Base-by-base conservation (phyloP, 1,140 invertebrate species). In the Dinothrombium tinctorium region DNA sequence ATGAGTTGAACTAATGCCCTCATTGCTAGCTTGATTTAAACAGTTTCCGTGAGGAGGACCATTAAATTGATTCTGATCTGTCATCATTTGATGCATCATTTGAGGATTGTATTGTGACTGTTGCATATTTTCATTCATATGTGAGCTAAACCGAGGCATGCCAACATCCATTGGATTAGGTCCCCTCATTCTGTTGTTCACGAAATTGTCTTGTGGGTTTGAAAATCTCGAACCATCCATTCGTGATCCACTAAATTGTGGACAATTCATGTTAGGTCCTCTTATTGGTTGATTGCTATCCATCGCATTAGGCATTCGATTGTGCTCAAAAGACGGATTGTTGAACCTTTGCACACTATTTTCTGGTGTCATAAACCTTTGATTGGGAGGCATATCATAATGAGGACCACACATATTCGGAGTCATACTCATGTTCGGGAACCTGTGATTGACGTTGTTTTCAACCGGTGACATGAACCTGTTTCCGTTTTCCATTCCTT, bases 1-100 rank as follows among this genome's bases (percentile, higher is more conserved):
- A 38, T 48, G 49, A 33, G 43, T 37, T 25, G 41, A 46, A 12
- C 25, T 28, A 35, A 44, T 46, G 29, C 12, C 26, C 36, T 40
- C 28, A 19, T 33, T 33, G 9, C 4, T 38, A 9, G 5, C 4
- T 15, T 38, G 12, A 9, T 15, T 25, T 21, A 26, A 15, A 12
- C 17, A 20, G 11, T 26, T 26, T 22, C 15, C 26, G 23, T 40
- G 33, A 38, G 37, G 37, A 12, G 23, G 23, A 25, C 38, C 38
- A 41, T 35, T 21, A 23, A 28, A 28, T 11, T 14, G 26, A 6
- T 12, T 15, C 8, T 40, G 26, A 15, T 38, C 14, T 11, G 37
- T 14, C 23, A 26, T 25, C 22, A 38, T 25, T 17, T 7, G 38
- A 9, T 6, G 14, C 21, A 8, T 6, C 40, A 41, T 41, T 8